These are phyloP conservation scores for Lophius piscatorius DNA, from an alignment of 2,113 vertebrate genomes.

Conservation along the genomic window DNA sequence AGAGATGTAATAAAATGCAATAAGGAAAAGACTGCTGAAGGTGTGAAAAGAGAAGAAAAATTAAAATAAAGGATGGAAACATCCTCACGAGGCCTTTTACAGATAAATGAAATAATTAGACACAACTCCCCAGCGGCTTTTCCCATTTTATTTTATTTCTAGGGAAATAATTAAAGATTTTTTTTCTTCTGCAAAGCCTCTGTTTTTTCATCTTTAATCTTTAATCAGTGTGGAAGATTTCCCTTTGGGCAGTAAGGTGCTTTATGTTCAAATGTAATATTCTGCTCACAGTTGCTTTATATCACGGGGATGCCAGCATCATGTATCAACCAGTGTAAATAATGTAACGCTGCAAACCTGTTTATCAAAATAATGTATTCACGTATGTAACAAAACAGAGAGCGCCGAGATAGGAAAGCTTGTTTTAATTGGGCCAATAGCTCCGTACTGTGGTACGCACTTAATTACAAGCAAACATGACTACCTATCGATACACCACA, in stretches of 20 bases:
- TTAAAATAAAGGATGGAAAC: slow-evolving; percentile 62
- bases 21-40: slow-evolving; percentile 49
- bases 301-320: slow-evolving; percentile 46
- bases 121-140: slow-evolving; percentile 74
- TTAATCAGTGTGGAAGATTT: slow-evolving; percentile 78
- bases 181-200: slow-evolving; percentile 49
- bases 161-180: slow-evolving; percentile 77
- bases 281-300: slow-evolving; percentile 44
- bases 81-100: slow-evolving; percentile 78
- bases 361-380: slow-evolving; percentile 54
- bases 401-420: slow-evolving; percentile 52
- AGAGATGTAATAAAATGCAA: slow-evolving; percentile 49
- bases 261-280: slow-evolving; percentile 55
- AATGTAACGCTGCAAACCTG: slow-evolving; percentile 11
- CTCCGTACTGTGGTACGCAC: slow-evolving; percentile 64
- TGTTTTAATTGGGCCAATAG: slow-evolving; percentile 78
- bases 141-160: slow-evolving; percentile 77
- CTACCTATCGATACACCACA: slow-evolving; percentile 69
- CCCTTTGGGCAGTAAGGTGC: slow-evolving; percentile 77
- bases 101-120: slow-evolving; percentile 85
- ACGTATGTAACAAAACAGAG: slow-evolving; percentile 53
- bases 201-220: slow-evolving; percentile 76
- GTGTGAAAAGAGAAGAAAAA: slow-evolving; percentile 53
- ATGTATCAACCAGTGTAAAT: slow-evolving; percentile 38
- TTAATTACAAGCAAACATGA: slow-evolving; percentile 81